Percentiles rank a stretch among this genome's conserved stretches.
Conservation (phyloP, 1,140 invertebrate species). For the Diploscapter pachys region DNA sequence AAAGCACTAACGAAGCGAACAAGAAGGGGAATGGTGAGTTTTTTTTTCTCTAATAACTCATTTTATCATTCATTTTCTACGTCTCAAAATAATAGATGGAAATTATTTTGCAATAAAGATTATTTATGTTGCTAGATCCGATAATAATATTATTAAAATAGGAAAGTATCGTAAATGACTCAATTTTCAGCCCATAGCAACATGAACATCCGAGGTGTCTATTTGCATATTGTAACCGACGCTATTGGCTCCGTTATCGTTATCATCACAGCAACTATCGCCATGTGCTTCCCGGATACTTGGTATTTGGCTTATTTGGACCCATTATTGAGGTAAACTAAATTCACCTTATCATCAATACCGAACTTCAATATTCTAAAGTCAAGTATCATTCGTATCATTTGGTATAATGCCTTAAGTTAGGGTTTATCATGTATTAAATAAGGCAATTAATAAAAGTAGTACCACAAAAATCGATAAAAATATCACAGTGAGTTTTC, state of each 20-base stretch:
- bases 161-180: too few species aligned
- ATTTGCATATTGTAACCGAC: slow-evolving; percentile 93
- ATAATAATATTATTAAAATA: too few species aligned
- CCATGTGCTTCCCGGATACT: slow-evolving; percentile 77
- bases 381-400: too few species aligned
- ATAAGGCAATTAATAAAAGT: not conserved
- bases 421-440: too few species aligned
- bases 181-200: slow-evolving; percentile 61
- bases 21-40: not conserved
- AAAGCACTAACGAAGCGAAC: not conserved
- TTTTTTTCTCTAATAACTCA: not conserved
- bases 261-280: slow-evolving; percentile 78
- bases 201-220: slow-evolving; percentile 96
- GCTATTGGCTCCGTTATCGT: slow-evolving; percentile 88
- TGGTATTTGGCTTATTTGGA: slow-evolving; percentile 82
- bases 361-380: not conserved
- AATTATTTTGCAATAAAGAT: not conserved
- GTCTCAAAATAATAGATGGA: not conserved
- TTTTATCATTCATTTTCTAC: not conserved
- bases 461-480: slow-evolving; percentile 51
- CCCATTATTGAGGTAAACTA: slow-evolving; percentile 74
- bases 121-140: not conserved
- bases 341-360: slow-evolving; percentile 20
- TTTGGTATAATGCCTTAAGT: too few species aligned
- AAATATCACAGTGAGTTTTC: slow-evolving; percentile 65